Conservation (phyloP, 2,797 vertebrate genomes). For the Vipera ursinii region DNA sequence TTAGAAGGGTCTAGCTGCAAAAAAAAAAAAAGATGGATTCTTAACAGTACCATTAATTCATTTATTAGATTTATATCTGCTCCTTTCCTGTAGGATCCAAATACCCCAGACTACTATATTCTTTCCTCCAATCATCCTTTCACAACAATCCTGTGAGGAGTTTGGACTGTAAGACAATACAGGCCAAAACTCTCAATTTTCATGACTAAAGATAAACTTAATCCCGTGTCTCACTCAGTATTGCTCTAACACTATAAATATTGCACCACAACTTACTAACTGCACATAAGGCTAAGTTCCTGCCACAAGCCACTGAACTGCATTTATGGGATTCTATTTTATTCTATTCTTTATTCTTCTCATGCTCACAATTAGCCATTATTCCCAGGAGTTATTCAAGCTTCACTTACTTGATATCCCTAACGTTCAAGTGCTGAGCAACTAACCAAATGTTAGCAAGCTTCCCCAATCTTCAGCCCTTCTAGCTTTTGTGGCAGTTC, state of each 20-base stretch:
- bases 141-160: neutral
- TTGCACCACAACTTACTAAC: neutral
- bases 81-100: neutral
- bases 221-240: neutral
- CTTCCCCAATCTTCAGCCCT: neutral
- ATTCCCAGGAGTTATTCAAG: neutral
- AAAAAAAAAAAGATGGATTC: too few relatives aligned
- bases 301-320: neutral
- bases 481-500: neutral
- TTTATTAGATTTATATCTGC: neutral
- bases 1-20: neutral
- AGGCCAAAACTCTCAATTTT: neutral
- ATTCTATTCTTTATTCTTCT: neutral
- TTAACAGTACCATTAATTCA: neutral
- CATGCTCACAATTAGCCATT: neutral
- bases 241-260: neutral
- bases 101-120: neutral
- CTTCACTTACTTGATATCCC: neutral
- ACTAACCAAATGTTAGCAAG: neutral
- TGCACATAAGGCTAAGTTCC: neutral
- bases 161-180: neutral
- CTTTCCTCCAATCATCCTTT: neutral
- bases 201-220: neutral
- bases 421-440: neutral
- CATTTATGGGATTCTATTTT: too few relatives aligned